Conservation (phyloP, 2,888 invertebrate species). For the Desoria tigrina region DNA sequence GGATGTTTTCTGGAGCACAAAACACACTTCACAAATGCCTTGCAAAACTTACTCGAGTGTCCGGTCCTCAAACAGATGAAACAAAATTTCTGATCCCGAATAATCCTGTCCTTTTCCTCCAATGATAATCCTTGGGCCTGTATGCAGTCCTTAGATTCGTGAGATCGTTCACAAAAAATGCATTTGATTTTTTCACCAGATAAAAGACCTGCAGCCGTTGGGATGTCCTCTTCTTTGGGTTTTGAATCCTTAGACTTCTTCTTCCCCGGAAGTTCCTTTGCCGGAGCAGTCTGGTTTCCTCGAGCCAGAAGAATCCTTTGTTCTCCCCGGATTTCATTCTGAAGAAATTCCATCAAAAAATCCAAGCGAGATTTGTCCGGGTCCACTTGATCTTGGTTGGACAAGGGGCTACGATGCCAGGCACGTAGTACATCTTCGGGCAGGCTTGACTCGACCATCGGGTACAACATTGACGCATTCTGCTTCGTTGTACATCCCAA, state of each 20-base stretch:
- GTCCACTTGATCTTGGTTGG: background rate
- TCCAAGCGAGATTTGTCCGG: background rate
- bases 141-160: background rate
- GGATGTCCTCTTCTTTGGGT: background rate
- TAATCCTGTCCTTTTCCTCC: background rate
- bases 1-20: background rate
- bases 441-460: slow-evolving; percentile 11
- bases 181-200: background rate
- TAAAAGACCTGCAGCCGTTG: background rate
- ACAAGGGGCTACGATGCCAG: background rate
- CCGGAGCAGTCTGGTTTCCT: too few species aligned
- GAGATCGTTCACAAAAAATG: background rate
- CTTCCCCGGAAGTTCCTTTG: background rate
- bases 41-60: too few species aligned
- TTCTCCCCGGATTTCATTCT: background rate
- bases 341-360: background rate
- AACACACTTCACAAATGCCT: too few species aligned
- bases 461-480: slow-evolving; percentile 13
- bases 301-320: background rate
- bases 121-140: background rate
- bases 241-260: background rate
- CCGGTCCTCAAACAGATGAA: too few species aligned
- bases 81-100: background rate
- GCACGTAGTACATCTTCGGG: slow-evolving; percentile 14
- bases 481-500: slow-evolving; percentile 1